Evolutionary conservation across 2,888 invertebrate species (phyloP).

Genomic region (Acleris holmiana): DNA sequence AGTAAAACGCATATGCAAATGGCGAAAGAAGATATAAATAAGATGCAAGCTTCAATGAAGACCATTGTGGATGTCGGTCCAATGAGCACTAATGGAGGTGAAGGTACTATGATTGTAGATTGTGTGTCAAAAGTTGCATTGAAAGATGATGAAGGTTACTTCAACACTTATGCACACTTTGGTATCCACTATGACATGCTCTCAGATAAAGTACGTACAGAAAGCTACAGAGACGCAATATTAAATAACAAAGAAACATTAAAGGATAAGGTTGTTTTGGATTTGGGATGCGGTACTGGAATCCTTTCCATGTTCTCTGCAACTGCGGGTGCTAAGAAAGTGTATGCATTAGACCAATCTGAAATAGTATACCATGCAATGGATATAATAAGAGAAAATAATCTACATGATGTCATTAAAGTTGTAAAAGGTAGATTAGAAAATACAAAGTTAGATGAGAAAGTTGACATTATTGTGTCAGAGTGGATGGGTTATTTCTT

Average conservation of each 20-base stretch:
- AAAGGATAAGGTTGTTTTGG: constrained; percentile 92
- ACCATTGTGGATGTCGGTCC: constrained; percentile 75
- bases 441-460: constrained; percentile 90
- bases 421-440: constrained; percentile 94
- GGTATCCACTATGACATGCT: constrained; percentile 98
- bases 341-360: constrained; percentile 97
- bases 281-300: constrained; percentile 99
- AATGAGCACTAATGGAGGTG: constrained; percentile 45
- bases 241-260: constrained; percentile 88
- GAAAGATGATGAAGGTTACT: constrained; percentile 90
- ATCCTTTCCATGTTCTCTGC: constrained; percentile 99
- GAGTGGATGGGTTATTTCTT: constrained; percentile 99
- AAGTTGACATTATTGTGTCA: constrained; percentile 96
- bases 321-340: constrained; percentile 94
- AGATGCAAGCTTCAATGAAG: constrained; percentile 85
- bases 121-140: constrained; percentile 79
- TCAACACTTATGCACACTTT: constrained; percentile 94
- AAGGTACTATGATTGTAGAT: constrained; percentile 54
- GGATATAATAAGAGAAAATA: constrained; percentile 96
- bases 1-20: constrained; percentile 84
- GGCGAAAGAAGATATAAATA: constrained; percentile 84
- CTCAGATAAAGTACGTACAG: constrained; percentile 93
- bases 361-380: constrained; percentile 98
- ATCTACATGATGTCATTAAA: constrained; percentile 88
- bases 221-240: constrained; percentile 94